Conservation (phyloP, 37 sponge, comb jelly and placozoan genomes). For the Ephydatia muelleri region DNA sequence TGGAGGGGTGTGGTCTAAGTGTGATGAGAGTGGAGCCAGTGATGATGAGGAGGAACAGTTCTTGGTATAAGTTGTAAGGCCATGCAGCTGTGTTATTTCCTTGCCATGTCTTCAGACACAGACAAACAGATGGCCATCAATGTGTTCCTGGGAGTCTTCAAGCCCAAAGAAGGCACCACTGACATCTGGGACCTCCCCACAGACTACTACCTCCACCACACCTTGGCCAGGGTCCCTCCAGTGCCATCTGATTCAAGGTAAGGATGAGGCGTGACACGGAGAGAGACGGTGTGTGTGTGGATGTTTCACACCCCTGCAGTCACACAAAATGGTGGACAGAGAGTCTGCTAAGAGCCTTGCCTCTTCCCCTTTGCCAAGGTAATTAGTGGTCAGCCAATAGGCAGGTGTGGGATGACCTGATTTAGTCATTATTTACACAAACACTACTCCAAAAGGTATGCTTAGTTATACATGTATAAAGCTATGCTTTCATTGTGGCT, state of each 20-base stretch:
- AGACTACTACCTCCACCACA: conserved; percentile 97
- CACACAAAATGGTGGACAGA: conserved; percentile 81
- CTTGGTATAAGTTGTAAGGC: too few relatives aligned
- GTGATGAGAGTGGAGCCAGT: too few relatives aligned
- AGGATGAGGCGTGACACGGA: too few relatives aligned
- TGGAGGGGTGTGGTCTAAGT: too few relatives aligned
- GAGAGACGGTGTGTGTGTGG: not conserved
- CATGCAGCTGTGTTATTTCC: too few relatives aligned
- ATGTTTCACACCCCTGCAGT: conserved; percentile 6
- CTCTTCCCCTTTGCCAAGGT: conserved; percentile 58
- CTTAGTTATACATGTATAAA: too few relatives aligned
- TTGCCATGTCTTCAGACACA: conserved; percentile 41
- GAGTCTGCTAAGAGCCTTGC: conserved; percentile 36
- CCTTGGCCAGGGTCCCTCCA: conserved; percentile 26
- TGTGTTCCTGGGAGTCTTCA: conserved; percentile 90
- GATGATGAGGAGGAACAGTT: too few relatives aligned
- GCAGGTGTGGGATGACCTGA: too few relatives aligned
- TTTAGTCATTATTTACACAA: too few relatives aligned
- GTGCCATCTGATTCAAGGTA: too few relatives aligned
- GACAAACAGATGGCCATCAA: conserved; percentile 99
- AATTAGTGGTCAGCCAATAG: not conserved
- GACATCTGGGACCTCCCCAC: conserved; percentile 92
- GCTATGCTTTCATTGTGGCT: too few relatives aligned
- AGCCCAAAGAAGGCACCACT: conserved; percentile 50
- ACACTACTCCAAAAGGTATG: too few relatives aligned